Conservation (phyloP, 2,113 vertebrate genomes). For the Prunella himalayana region DNA sequence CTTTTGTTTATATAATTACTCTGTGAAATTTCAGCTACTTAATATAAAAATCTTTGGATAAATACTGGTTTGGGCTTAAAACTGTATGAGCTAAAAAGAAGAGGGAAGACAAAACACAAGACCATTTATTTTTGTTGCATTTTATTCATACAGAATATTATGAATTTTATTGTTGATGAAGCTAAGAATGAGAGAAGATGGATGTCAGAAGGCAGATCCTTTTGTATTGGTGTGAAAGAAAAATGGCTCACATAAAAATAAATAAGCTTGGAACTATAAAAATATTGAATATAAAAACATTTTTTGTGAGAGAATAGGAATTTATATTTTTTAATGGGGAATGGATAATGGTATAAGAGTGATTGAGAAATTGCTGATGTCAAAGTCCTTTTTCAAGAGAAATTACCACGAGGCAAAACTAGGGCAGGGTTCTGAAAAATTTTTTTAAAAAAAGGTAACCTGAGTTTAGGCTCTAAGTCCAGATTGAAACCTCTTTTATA, state of each 20-base stretch:
- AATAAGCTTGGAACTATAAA: conserved; percentile 2
- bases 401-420: neutral
- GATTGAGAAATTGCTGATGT: neutral
- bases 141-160: neutral
- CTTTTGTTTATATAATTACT: conserved; percentile 3
- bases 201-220: neutral
- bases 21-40: neutral
- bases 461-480: neutral
- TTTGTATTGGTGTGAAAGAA: neutral
- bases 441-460: neutral
- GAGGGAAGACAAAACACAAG: neutral
- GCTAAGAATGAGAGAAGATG: neutral
- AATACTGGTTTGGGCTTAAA: neutral
- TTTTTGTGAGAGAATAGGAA: neutral
- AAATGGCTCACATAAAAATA: neutral
- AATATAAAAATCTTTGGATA: neutral
- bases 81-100: neutral
- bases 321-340: neutral
- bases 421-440: neutral
- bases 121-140: neutral
- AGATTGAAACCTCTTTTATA: neutral
- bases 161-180: conserved; percentile 14
- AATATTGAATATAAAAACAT: conserved; percentile 2
- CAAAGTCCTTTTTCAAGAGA: neutral
- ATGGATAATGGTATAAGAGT: neutral